Evolutionary conservation across 2,797 vertebrate genomes (phyloP).

Genomic region (Poecile montanus): DNA sequence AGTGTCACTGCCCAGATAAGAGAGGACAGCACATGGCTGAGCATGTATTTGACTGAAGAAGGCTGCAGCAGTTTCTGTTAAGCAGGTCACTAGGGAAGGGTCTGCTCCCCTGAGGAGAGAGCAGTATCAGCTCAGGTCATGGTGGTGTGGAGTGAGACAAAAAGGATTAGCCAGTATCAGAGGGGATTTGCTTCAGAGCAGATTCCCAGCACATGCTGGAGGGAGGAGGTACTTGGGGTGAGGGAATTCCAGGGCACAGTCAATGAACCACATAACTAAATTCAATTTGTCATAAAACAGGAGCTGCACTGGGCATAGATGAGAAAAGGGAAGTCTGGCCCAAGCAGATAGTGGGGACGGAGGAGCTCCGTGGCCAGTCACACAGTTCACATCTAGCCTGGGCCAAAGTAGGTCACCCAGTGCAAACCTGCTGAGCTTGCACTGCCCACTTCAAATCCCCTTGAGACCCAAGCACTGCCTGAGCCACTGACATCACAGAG

Average conservation of each 20-base stretch:
- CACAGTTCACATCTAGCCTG: neutral
- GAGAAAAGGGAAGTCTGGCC: neutral
- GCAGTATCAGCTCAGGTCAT: neutral
- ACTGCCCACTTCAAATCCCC: slow-evolving; percentile 10
- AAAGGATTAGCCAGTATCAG: slow-evolving; percentile 37
- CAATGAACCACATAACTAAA: slow-evolving; percentile 47
- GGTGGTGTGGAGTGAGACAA: slow-evolving; percentile 6
- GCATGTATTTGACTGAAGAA: neutral
- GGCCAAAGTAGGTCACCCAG: slow-evolving; percentile 10
- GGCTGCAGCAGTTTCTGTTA: neutral
- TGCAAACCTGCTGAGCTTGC: neutral
- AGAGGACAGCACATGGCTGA: neutral
- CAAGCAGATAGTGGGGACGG: rapidly evolving
- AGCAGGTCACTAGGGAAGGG: neutral
- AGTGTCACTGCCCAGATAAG: neutral
- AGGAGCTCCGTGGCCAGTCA: neutral
- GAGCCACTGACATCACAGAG: neutral
- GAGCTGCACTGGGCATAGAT: neutral
- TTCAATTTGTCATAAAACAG: slow-evolving; percentile 36
- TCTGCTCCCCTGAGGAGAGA: neutral
- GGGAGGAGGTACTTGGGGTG: slow-evolving; percentile 4
- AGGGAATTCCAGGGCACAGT: slow-evolving; percentile 63
- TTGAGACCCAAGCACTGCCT: neutral
- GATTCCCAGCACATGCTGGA: slow-evolving; percentile 47
- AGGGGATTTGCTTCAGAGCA: slow-evolving; percentile 47